Evolutionary conservation across 2,113 vertebrate genomes (phyloP), one percentile per base, ranked within the genome.

Genomic region (Brevimyrus niger): DNA sequence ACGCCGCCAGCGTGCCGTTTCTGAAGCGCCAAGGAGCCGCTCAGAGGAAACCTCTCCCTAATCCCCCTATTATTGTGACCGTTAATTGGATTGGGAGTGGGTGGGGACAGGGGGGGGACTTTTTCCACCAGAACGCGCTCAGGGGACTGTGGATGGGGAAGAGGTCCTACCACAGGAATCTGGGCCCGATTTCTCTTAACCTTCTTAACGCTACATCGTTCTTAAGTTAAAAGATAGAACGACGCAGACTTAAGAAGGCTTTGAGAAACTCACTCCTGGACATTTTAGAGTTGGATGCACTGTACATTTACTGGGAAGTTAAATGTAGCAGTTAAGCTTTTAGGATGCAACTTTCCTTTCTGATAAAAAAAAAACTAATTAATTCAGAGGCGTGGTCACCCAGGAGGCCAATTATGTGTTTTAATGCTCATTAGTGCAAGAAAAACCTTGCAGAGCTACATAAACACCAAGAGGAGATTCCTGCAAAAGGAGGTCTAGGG

Each of bases 31-130:
- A 91, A 94, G 94, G 96, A 95, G 97, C 95, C 95, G 93, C 95
- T 94, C 95, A 96, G 96, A 95, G 97, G 97, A 98, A 97, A 98
- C 98, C 97, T 98, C 97, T 97, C 95, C 96, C 96, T 99, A 99
- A 99, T 99, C 98, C 98, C 90, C 93, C 97, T 97, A 97, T 99
- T 99, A 98, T 99, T 94, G 96, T 94, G 94, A 7, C 94, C 96
- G 95, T 97, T 99, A 99, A 99, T 98, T 97, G 97, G 97, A 98
- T 98, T 98, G 96, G 95, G 95, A 96, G 94, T 94, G 95, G 95
- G 97, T 96, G 97, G 97, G 97, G 23, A 53, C 0, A 8, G 23
- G 58, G 55, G 58, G 61, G 61, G n/a, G 27, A 1, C 97, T 97
- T 96, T 95, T 97, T 97, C 96, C 95, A 96, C 95, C 95, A 94